A percentile compares a stretch with the other conserved stretches of the same genome.
These are phyloP conservation scores for Heliangelus exortis DNA, from an alignment of 2,797 vertebrate genomes.

Conservation along the genomic window DNA sequence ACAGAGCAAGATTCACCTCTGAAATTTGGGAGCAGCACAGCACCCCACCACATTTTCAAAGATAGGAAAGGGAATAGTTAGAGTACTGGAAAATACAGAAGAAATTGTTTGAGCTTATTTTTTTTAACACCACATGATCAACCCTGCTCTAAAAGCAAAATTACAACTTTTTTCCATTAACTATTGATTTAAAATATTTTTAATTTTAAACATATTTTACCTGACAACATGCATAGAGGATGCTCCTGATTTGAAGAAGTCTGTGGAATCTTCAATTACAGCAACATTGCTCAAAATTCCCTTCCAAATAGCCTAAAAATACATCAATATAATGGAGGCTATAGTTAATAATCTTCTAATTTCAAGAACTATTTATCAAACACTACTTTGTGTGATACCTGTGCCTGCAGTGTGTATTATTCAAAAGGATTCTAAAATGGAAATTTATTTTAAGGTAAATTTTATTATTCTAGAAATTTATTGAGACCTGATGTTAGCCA, in stretches of 20 bases:
- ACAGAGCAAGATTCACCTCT: background rate
- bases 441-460: background rate
- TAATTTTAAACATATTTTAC: conserved; percentile 80
- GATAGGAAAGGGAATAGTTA: background rate
- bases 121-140: background rate
- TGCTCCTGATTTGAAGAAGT: conserved; percentile 98
- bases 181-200: background rate
- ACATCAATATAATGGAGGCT: background rate
- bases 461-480: background rate
- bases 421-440: background rate
- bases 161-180: background rate
- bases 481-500: background rate
- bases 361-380: background rate
- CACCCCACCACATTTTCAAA: background rate
- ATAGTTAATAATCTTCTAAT: background rate
- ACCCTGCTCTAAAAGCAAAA: background rate
- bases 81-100: background rate
- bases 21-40: background rate
- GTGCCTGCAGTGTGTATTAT: background rate
- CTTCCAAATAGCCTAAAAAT: conserved; percentile 89
- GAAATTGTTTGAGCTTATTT: background rate
- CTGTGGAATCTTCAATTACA: conserved; percentile 87
- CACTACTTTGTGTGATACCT: background rate
- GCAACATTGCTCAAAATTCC: conserved; percentile 90
- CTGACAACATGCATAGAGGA: conserved; percentile 98